Base-by-base conservation (phyloP, 2,888 invertebrate genomes). In the Macrosiphum euphorbiae region DNA sequence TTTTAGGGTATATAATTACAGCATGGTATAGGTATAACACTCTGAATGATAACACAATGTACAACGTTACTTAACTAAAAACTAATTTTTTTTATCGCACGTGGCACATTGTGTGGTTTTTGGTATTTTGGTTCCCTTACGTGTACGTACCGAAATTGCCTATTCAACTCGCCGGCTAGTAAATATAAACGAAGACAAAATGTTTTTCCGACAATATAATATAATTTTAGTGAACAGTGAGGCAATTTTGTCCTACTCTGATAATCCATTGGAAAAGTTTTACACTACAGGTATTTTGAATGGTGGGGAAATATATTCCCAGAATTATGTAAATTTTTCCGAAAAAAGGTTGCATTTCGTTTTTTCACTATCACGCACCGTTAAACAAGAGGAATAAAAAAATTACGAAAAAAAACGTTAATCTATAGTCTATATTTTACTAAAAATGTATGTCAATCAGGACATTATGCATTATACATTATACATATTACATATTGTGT, bases 121-220 rank as follows among this genome's bases (percentile, higher is more conserved):
- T 20, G 0, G 44, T 91, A 41, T 84, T 52, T 4, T 28, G 84
- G 47, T 91, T 91, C 55, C 85, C 84, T 4, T 55, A 91, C 85
- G 50, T 55, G 47, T 55, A 91, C 44, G 91, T 85, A 85, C 85
- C n/a, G 85, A 91, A 91, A 91, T 91, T 85, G 91, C 91, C 85
- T 85, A 85, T 85, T 85, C 55, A 20, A 44, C n/a, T 55, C 91
- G 91, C 85, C 91, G n/a, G 20, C 84, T 44, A 41, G 35, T 90
- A 87, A 55, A 35, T 41, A 58, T 35, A 50, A 85, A 8, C 24
- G n/a, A 55, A 44, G 55, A 85, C 44, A n/a, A 85, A 91, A 28
- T 44, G 91, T 91, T 55, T 78, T 91, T 26, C 10, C 5, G 28
- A 26, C n/a, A 58, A 44, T 85, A 55, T 50, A 35, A 55, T 50